A percentile compares a stretch with the other conserved stretches of the same genome.
phyloP scores from a whole-genome alignment of 2,888 invertebrate species.

The Formica aserva region DNA sequence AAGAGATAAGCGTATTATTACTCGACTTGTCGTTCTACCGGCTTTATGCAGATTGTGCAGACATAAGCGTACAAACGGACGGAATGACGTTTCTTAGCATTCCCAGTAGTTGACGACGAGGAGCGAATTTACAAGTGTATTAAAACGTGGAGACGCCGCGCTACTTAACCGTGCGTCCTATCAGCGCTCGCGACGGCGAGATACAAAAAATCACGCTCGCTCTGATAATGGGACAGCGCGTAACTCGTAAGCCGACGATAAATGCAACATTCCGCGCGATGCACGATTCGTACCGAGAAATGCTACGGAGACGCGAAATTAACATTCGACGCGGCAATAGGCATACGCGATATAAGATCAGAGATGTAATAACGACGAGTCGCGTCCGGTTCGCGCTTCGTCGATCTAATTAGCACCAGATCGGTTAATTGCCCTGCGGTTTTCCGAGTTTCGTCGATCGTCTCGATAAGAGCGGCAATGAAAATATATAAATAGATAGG shows the following conservation, averaged over 20 bases:
- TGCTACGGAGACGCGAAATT: slow-evolving; percentile 8
- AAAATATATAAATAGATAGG: slow-evolving; percentile 35
- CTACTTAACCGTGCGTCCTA: slow-evolving; percentile 12
- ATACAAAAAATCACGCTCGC: slow-evolving; percentile 44
- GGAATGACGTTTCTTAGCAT: background rate
- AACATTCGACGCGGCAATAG: background rate
- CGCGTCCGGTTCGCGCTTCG: slow-evolving; percentile 7
- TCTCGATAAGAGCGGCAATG: slow-evolving; percentile 54
- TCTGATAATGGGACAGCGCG: slow-evolving; percentile 50
- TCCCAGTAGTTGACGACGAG: slow-evolving; percentile 7
- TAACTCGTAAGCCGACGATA: slow-evolving; percentile 54
- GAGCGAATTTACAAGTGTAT: slow-evolving; percentile 18
- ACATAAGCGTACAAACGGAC: background rate
- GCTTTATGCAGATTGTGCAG: background rate
- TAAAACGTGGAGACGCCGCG: background rate
- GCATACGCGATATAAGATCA: slow-evolving; percentile 32
- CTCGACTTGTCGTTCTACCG: background rate
- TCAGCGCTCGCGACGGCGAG: slow-evolving; percentile 26
- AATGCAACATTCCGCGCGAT: slow-evolving; percentile 25
- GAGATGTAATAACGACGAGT: slow-evolving; percentile 35
- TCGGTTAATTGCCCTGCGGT: slow-evolving; percentile 54
- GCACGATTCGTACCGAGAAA: background rate
- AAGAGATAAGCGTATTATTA: slow-evolving; percentile 25
- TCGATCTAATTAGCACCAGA: slow-evolving; percentile 66
- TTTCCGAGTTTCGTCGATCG: slow-evolving; percentile 58